Evolutionary conservation across 35 echinoderm and acorn worm genomes (phyloP), one percentile per base, ranked within the genome.

Genomic region (Eucidaris tribuloides): DNA sequence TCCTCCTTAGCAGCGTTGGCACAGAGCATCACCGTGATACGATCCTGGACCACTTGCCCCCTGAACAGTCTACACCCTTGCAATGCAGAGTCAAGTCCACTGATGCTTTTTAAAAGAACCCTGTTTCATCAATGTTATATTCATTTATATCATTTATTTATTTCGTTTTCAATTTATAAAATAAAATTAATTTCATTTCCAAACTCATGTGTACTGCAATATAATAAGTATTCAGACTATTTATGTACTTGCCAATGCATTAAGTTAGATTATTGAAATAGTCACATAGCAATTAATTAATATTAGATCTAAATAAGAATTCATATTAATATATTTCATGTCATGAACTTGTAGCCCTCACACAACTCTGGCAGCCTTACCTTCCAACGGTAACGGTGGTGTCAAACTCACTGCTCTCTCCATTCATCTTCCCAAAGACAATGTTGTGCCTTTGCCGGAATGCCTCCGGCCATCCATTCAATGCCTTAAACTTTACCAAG

Each of bases 81-180:
- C 33, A 36, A 18, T 58, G 50, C 31, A 62, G 80, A 24, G 80
- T 2, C 9, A 19, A 36, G 7, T 77, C 64, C 29, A 22, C 32
- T 7, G 35, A 50, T 20, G 32, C 42, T n/a, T n/a, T n/a, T n/a
- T n/a, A n/a, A n/a, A n/a, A 71, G 36, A 85, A 45, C 13, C 82
- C 60, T 5, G 82, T 85, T 45, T 85, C 64, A 50, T 85, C 82
- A 9, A 32, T 32, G 50, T 85, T 85, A 58, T 43, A 85, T n/a
- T n/a, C n/a, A n/a, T n/a, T n/a, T n/a, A n/a, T n/a, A n/a, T n/a
- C n/a, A n/a, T n/a, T n/a, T n/a, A n/a, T n/a, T n/a, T n/a, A n/a
- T n/a, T n/a, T n/a, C n/a, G n/a, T n/a, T n/a, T n/a, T n/a, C n/a
- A n/a, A n/a, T n/a, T n/a, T n/a, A n/a, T n/a, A n/a, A n/a, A n/a